phyloP scores from a whole-genome alignment of 1,140 invertebrate genomes.

The Panagrolaimus sp. region DNA sequence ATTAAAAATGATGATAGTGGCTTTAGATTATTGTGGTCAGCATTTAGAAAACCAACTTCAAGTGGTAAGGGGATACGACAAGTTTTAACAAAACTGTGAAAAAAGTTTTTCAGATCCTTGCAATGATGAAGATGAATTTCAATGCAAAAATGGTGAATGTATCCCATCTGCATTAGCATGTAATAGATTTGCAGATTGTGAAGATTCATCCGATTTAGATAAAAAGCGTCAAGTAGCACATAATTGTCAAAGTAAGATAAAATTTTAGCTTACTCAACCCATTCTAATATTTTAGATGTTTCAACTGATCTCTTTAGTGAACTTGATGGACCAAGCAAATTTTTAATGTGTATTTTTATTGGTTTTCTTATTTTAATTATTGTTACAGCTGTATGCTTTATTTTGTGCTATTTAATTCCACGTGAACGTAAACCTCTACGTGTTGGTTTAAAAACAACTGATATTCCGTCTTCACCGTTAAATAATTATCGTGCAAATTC shows the following conservation, averaged over 20 bases:
- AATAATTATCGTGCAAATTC: too few species aligned
- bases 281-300: neutral
- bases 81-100: neutral
- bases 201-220: neutral
- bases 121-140: slow-evolving; percentile 6
- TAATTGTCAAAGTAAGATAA: slow-evolving; percentile 2
- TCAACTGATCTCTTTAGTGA: slow-evolving; percentile 4
- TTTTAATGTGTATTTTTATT: neutral
- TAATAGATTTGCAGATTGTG: slow-evolving; percentile 1
- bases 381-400: neutral
- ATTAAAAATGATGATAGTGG: neutral
- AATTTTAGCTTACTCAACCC: neutral
- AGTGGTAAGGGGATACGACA: neutral
- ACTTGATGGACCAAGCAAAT: slow-evolving; percentile 7
- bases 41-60: neutral
- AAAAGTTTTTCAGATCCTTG: neutral
- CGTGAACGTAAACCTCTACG: too few species aligned
- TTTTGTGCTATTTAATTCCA: neutral
- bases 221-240: neutral
- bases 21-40: neutral
- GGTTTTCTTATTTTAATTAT: neutral
- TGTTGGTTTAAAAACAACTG: too few species aligned
- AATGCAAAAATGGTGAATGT: slow-evolving; percentile 6
- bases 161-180: slow-evolving; percentile 7
- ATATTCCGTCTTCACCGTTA: too few species aligned